Conservation (phyloP, 2,113 vertebrate genomes). For the human (Homo sapiens) region GRCh38 chr1:105776501-105777000, state of each 20-base stretch:
- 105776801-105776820: background rate
- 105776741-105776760: background rate
- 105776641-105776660: background rate
- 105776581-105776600: background rate
- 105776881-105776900: background rate
- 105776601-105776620: background rate
- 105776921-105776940: background rate
- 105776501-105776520: background rate
- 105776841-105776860: background rate
- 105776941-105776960: background rate
- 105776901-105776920: background rate
- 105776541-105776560: background rate
- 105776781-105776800: background rate
- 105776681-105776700: background rate
- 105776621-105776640: background rate
- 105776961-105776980: background rate
- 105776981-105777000: background rate
- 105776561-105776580: background rate
- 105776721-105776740: background rate
- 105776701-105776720: background rate
- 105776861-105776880: background rate
- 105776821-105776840: background rate
- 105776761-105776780: background rate
- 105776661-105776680: background rate
- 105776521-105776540: background rate